Base-by-base conservation (phyloP, 2,113 vertebrate genomes). In the Psettodes erumei region DNA sequence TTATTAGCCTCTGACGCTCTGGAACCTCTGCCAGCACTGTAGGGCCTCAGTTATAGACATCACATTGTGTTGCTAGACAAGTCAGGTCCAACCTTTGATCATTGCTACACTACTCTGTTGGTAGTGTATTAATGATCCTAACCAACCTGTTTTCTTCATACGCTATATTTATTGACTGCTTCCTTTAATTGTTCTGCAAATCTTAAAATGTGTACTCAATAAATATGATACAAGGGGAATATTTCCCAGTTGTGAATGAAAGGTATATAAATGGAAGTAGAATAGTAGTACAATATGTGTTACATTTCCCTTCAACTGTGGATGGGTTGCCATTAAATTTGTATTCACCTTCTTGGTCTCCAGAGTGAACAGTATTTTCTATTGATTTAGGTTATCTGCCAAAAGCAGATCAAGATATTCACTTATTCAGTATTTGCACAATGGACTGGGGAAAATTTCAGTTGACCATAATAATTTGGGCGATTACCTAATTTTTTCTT, bases 71-170 rank as follows among this genome's bases (percentile, higher is more conserved):
- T 51, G 74, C 33, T 78, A 58, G 32, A 55, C n/a, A 18, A 18
- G 8, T 32, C 16, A 10, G 21, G 33, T 58, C 45, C 48, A 30
- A 37, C 72, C 63, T 33, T 65, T 56, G 13, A 71, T 71, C 72
- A 75, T 79, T 50, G 47, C 48, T 27, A 25, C 42, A 45, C 15
- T 21, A 28, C 35, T 43, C 35, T 27, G 16, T 53, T 64, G 37
- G 8, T 1, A n/a, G n/a, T n/a, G n/a, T n/a, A n/a, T n/a, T n/a
- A n/a, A n/a, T n/a, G n/a, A n/a, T n/a, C n/a, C n/a, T n/a, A n/a
- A n/a, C n/a, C n/a, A n/a, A 70, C 32, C 43, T 70, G 42, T 55
- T 70, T 75, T 60, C 28, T 28, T 66, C 25, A 45, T 65, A 43
- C n/a, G n/a, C n/a, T 45, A 12, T 45, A 13, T 63, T 8, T 19